Evolutionary conservation across 2,797 vertebrate species (phyloP), one percentile per base, ranked within the genome.

Genomic region (Selene dorsalis): DNA sequence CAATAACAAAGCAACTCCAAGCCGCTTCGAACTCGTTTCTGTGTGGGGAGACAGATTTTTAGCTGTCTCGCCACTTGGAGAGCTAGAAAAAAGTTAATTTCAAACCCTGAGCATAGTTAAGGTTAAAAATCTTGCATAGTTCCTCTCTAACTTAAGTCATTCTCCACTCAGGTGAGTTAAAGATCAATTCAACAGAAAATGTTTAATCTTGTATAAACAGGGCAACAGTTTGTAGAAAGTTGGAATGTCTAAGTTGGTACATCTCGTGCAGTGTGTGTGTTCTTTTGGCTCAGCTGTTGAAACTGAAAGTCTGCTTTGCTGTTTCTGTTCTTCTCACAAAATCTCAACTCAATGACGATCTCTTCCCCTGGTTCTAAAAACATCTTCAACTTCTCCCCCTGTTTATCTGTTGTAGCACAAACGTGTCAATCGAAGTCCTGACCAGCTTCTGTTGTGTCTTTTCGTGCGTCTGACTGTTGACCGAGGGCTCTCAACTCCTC

Each of bases 401-500:
- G 16, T 41, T 65, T 17, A 35, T 69, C 17, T 26, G 6, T 63
- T 56, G 77, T 6, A 59, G 22, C 39, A 45, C 38, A n/a, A 64
- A 76, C 18, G 53, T 57, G 53, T 57, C 66, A 78, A 75, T 48
- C 4, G 2, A 74, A 71, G 12, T 75, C 57, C 55, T 59, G 41
- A 64, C 26, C 10, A 24, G 47, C 22, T 52, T 80, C 62, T 26
- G n/a, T 39, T 1, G 2, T 30, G 63, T 84, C 66, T 66, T 69
- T 83, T 62, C 4, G 18, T 87, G 84, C 62, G 43, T 74, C 65
- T 43, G 48, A 62, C 64, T 66, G 67, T 81, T 73, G 82, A 80
- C 60, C n/a, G n/a, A 68, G 66, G 76, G 70, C 80, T 87, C 47
- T 84, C 62, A 69, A 30, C 73, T 64, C 39, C 76, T 66, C 74